A percentile compares a stretch with the other conserved stretches of the same genome.
These are phyloP conservation scores for Leucoraja erinaceus DNA, from an alignment of 2,113 vertebrate species.

Conservation along the genomic window DNA sequence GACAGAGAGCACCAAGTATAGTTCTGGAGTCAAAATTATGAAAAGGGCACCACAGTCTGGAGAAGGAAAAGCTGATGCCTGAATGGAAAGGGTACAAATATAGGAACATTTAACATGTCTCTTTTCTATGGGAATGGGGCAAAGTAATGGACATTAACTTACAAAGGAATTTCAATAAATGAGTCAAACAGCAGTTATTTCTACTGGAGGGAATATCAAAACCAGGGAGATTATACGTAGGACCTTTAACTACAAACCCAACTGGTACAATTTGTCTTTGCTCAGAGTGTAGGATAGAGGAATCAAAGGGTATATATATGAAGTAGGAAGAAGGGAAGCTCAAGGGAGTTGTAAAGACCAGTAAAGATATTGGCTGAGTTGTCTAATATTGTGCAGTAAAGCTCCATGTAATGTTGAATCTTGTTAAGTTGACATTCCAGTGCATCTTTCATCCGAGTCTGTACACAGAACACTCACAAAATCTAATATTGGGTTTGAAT, in stretches of 20 bases:
- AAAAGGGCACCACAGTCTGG: neutral
- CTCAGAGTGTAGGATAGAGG: neutral
- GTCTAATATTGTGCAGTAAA: neutral
- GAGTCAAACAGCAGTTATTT: neutral
- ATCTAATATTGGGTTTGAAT: neutral
- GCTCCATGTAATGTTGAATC: neutral
- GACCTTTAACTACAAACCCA: neutral
- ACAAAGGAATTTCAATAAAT: neutral
- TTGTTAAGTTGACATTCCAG: neutral
- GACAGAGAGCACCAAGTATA: neutral
- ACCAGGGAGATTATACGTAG: neutral
- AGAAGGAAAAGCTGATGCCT: too few relatives aligned
- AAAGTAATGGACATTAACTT: neutral
- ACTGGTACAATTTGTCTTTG: neutral
- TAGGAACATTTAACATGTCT: too few relatives aligned
- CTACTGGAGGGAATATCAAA: neutral
- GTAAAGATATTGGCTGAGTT: neutral
- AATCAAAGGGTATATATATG: neutral
- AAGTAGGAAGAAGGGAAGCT: neutral
- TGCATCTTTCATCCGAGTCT: neutral
- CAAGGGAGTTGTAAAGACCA: neutral
- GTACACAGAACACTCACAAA: neutral
- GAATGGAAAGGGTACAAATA: neutral
- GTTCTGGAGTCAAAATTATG: too few relatives aligned
- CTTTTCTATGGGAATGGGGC: too few relatives aligned